Evolutionary conservation across 2,797 vertebrate species (phyloP), one percentile per base, ranked within the genome.

Genomic region (Antrozous pallidus): DNA sequence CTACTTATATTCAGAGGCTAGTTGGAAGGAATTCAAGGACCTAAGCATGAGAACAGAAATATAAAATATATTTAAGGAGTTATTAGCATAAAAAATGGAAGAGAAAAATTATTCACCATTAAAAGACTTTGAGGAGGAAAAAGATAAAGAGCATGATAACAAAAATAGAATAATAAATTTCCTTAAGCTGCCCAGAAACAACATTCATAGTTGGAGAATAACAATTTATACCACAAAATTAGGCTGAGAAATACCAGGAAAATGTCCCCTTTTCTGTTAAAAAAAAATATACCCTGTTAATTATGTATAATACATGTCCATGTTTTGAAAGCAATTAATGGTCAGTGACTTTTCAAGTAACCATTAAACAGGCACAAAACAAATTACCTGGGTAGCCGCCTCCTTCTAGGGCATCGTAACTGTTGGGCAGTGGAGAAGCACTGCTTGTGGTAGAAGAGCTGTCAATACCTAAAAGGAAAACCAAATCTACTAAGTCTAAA

Each of bases 361-460:
- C 69, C 10, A 58, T 22, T n/a, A 31, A n/a, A 24, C 8, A 69
- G 9, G 42, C 2, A 38, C 24, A 42, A 38, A 79, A 13, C 18
- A 12, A 45, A 47, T 95, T 97, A 99, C 99, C 99, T 98, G 99
- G 98, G 97, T 98, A 99, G 96, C 98, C 98, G 96, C 99, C 99
- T 45, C 99, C 99, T 98, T 99, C 99, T 47, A 99, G 97, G 73
- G 98, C 99, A 92, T 99, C 99, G 0, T 99, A 99, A 97, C 98
- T 99, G 98, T 99, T 99, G 96, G 98, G 98, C 96, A 99, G 98
- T 5, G 99, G 99, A 83, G 99, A 99, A 12, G 99, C 99, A 77
- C 99, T 99, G 97, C 99, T 99, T 42, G 99, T 99, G 82, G 99
- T 99, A 65, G 99, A 99, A 6, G 99, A 99, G 28, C 99, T 99